phyloP scores from a whole-genome alignment of 1,140 invertebrate species.

The Chymomyza costata region DNA sequence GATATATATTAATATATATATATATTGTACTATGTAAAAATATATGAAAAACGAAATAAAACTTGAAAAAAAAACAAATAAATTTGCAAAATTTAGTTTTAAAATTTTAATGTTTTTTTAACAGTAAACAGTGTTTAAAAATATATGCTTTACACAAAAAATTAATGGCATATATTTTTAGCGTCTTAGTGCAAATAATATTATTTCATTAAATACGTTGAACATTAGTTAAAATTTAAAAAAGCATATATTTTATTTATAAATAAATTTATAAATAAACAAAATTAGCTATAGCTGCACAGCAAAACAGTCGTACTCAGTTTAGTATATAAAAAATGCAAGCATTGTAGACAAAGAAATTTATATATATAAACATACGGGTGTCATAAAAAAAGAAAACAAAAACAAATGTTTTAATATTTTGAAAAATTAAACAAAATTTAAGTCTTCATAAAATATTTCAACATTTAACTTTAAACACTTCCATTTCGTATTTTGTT shows the following conservation, averaged over 20 bases:
- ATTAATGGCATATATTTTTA: no score
- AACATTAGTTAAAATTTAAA: no score
- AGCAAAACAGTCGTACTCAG: no score
- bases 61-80: constrained; percentile 14
- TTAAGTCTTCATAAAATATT: constrained; percentile 13
- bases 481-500: constrained; percentile 15
- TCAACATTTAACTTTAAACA: constrained; percentile 25
- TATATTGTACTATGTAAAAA: constrained; percentile 51
- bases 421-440: constrained; percentile 25
- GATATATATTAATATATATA: constrained; percentile 37
- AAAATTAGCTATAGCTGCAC: no score
- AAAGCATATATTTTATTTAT: background rate
- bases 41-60: constrained; percentile 13
- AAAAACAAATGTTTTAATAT: constrained; percentile 2
- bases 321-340: no score
- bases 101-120: constrained; percentile 8
- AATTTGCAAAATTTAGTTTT: constrained; percentile 10
- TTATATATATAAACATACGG: no score
- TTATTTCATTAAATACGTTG: no score
- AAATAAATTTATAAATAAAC: background rate
- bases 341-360: constrained; percentile 14
- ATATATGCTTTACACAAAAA: background rate
- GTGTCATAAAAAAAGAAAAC: background rate
- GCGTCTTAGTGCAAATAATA: background rate
- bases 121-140: background rate